Evolutionary conservation across 2,888 invertebrate genomes (phyloP), one percentile per base, ranked within the genome.

Genomic region (Pandemis heparana): DNA sequence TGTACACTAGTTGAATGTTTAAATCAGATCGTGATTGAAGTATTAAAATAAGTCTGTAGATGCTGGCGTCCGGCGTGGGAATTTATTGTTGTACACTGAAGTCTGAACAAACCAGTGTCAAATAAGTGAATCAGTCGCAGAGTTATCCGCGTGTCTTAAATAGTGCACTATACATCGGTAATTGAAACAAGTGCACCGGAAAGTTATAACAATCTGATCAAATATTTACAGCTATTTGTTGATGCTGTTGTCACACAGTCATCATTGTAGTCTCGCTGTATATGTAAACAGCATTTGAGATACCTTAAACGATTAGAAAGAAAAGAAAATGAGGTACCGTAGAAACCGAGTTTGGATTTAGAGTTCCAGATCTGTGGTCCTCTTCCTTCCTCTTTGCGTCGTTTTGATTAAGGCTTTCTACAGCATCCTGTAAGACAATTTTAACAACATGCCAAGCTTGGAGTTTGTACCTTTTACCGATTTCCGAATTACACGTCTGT

Each of bases 391-490:
- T 84, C 84, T 89, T 91, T 81, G 85, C 85, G 82, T 89, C 90
- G 80, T 83, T 87, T 84, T 87, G 89, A 86, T 85, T 85, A 77
- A 87, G 81, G 83, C 87, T 85, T 83, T 90, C 90, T 83, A 89
- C 88, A 73, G 88, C 87, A 80, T 89, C 92, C 93, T 92, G 93
- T 79, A 92, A 93, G 82, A 87, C 79, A 91, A 90, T 88, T 83
- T 79, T 83, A 87, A 87, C 79, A 85, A 89, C 87, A 90, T 91
- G 89, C 91, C 89, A 90, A 86, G 87, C 87, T 84, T 80, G 84
- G 85, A 81, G 56, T 56, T 23, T 18, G 76, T 77, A 75, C 77
- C 61, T 61, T 67, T 48, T n/a, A 32, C 60, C 51, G 53, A 61
- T n/a, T 53, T 16, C 60, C 51, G 38, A 38, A 65, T 59, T 39